phyloP scores from a whole-genome alignment of 2,113 vertebrate genomes.

The Macquaria ambigua region DNA sequence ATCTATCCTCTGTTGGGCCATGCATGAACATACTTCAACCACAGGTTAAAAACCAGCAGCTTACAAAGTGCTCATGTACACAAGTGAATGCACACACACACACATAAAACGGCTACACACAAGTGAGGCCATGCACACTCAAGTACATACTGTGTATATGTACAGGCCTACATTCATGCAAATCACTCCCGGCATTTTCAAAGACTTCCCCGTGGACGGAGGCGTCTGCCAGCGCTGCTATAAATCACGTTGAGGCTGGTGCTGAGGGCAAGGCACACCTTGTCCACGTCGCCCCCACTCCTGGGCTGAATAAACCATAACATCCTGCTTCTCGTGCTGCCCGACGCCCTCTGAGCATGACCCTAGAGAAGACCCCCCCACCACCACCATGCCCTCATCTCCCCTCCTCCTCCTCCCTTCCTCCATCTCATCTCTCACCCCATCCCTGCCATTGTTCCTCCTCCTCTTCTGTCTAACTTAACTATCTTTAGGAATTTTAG shows the following conservation, averaged over 20 bases:
- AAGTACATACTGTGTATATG: slow-evolving; percentile 27
- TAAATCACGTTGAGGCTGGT: slow-evolving; percentile 86
- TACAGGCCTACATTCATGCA: slow-evolving; percentile 40
- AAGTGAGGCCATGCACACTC: neutral
- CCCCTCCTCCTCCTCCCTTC: slow-evolving; percentile 36
- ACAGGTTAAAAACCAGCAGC: slow-evolving; percentile 71
- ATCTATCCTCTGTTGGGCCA: slow-evolving; percentile 59
- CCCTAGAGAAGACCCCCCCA: slow-evolving; percentile 70
- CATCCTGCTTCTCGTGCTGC: slow-evolving; percentile 89
- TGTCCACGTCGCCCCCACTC: slow-evolving; percentile 87
- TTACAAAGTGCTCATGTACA: slow-evolving; percentile 23
- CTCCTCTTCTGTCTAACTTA: slow-evolving; percentile 34
- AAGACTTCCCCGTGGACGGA: slow-evolving; percentile 88
- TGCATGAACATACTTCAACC: slow-evolving; percentile 56
- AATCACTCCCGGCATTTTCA: slow-evolving; percentile 76
- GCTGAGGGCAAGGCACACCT: slow-evolving; percentile 89
- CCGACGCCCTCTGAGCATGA: slow-evolving; percentile 77
- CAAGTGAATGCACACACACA: slow-evolving; percentile 10
- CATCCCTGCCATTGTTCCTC: slow-evolving; percentile 49
- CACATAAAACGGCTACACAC: slow-evolving; percentile 10
- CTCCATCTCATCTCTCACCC: slow-evolving; percentile 45
- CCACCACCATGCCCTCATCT: slow-evolving; percentile 24
- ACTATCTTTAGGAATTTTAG: slow-evolving; percentile 56
- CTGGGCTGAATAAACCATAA: slow-evolving; percentile 91
- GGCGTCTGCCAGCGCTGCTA: slow-evolving; percentile 85